Conservation (phyloP, 2,888 invertebrate genomes). For the Zaprionus lineosus region DNA sequence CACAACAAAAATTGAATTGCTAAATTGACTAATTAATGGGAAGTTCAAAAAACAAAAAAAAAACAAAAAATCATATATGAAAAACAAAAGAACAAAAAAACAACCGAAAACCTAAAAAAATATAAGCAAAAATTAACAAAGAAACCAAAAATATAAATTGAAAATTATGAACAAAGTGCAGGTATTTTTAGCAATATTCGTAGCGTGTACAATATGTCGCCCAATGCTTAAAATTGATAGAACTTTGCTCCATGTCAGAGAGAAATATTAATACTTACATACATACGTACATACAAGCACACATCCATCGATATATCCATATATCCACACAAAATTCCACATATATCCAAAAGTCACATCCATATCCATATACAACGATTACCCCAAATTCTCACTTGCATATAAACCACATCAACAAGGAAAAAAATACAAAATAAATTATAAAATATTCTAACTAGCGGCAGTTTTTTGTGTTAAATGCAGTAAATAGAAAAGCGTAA, state of each 20-base stretch:
- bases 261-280: conserved; percentile 1
- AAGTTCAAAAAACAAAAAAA: conserved; percentile 10
- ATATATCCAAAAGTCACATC: conserved; percentile 26
- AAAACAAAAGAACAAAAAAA: conserved; percentile 22
- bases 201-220: conserved; percentile 72
- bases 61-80: conserved; percentile 7
- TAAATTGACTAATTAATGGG: conserved; percentile 26
- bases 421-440: conserved; percentile 42
- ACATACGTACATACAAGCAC: not conserved
- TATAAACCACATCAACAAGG: conserved; percentile 60
- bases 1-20: conserved; percentile 17
- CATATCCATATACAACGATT: no score
- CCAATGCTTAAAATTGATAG: conserved; percentile 58
- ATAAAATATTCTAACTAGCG: conserved; percentile 30
- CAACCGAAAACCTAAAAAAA: conserved; percentile 11
- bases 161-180: conserved; percentile 38
- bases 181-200: conserved; percentile 74
- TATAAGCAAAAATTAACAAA: conserved; percentile 10
- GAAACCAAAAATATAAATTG: no score
- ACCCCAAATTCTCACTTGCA: conserved; percentile 70
- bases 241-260: conserved; percentile 36
- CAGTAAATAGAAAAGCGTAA: conserved; percentile 55
- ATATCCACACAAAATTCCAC: conserved; percentile 29
- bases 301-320: no score
- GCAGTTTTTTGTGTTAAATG: conserved; percentile 34